These are phyloP conservation scores for Athrips mouffetella DNA, from an alignment of 2,888 invertebrate species.

Conservation along the genomic window DNA sequence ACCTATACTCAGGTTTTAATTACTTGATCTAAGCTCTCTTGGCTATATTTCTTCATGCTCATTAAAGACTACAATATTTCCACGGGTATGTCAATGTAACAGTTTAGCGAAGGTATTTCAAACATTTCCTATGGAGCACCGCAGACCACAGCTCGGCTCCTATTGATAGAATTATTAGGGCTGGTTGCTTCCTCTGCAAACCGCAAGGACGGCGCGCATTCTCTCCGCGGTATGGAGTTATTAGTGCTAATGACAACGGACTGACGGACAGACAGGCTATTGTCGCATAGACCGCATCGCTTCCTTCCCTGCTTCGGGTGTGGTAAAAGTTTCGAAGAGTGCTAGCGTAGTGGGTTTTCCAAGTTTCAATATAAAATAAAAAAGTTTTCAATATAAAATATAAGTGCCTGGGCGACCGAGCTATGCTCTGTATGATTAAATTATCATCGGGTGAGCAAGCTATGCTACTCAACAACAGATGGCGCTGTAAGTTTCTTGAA, in stretches of 20 bases:
- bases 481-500: too few relatives aligned
- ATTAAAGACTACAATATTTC: constrained; percentile 5
- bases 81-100: constrained; percentile 40
- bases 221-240: constrained; percentile 58
- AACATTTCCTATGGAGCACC: constrained; percentile 50
- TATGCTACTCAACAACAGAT: too few relatives aligned
- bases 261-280: constrained; percentile 46
- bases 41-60: not conserved
- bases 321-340: constrained; percentile 18
- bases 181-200: constrained; percentile 48
- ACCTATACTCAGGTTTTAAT: too few relatives aligned
- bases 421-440: too few relatives aligned
- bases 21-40: too few relatives aligned
- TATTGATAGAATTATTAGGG: constrained; percentile 71
- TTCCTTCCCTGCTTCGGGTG: constrained; percentile 40
- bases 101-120: constrained; percentile 40
- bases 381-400: too few relatives aligned
- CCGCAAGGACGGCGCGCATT: constrained; percentile 59
- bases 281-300: constrained; percentile 51
- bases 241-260: constrained; percentile 63
- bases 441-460: too few relatives aligned
- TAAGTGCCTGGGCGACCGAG: too few relatives aligned
- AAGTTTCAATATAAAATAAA: too few relatives aligned
- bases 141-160: constrained; percentile 56
- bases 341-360: too few relatives aligned